Evolutionary conservation across 2,888 invertebrate species (phyloP).

Genomic region (Eristalis intricaria): DNA sequence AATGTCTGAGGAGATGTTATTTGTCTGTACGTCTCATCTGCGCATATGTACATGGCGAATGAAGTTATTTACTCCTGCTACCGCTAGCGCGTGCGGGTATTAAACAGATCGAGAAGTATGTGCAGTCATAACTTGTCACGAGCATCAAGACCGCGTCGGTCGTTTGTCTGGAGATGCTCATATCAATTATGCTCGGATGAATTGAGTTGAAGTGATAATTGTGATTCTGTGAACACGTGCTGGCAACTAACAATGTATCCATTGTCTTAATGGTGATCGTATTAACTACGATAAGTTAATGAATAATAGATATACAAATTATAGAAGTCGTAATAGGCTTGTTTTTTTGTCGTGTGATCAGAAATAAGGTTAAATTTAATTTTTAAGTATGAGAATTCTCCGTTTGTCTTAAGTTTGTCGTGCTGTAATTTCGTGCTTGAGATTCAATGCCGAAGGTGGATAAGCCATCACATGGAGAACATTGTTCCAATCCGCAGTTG

Average conservation of each 20-base stretch:
- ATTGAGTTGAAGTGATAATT: constrained; percentile 22
- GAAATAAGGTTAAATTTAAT: too few relatives aligned
- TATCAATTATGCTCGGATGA: constrained; percentile 52
- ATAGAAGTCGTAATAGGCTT: too few relatives aligned
- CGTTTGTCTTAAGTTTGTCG: too few relatives aligned
- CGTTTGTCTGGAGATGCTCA: constrained; percentile 52
- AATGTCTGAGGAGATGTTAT: constrained; percentile 45
- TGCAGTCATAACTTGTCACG: constrained; percentile 39
- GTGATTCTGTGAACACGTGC: constrained; percentile 21
- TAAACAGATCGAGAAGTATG: constrained; percentile 19
- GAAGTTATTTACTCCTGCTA: constrained; percentile 23
- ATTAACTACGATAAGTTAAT: too few relatives aligned
- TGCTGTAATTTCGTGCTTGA: too few relatives aligned
- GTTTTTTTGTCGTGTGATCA: too few relatives aligned
- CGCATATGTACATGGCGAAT: constrained; percentile 23
- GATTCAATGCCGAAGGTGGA: too few relatives aligned
- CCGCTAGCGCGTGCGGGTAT: constrained; percentile 3
- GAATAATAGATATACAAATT: too few relatives aligned
- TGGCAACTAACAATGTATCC: constrained; percentile 11
- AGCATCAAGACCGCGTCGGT: constrained; percentile 35
- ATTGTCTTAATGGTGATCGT: constrained; percentile 4
- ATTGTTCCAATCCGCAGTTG: too few relatives aligned
- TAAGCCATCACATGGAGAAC: too few relatives aligned
- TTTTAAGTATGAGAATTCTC: too few relatives aligned
- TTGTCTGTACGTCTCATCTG: constrained; percentile 18